Evolutionary conservation across 2,888 invertebrate species (phyloP), one percentile per base, ranked within the genome.

Genomic region (Rhingia campestris): DNA sequence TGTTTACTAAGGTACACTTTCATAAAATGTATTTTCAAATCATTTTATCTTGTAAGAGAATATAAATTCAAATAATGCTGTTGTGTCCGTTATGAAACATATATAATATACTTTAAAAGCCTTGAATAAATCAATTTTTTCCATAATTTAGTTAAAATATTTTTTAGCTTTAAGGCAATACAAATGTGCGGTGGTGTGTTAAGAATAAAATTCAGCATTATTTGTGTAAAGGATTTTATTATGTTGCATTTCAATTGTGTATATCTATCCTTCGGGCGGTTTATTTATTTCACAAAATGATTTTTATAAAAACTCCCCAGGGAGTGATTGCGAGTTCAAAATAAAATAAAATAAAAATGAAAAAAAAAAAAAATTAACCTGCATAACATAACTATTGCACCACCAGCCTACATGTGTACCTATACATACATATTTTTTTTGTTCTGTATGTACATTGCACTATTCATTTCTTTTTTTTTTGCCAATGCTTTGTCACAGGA

Each of bases 201-300:
- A 49, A 49, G 22, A 49, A 49, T 49, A 14, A 9, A 61, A 35
- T 61, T 33, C 61, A 39, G 30, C 39, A 12, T 37, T 37, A n/a
- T 37, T 39, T 51, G 35, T 56, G 66, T 32, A 66, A 41, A 53
- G 32, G 33, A 41, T 66, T 66, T 47, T 73, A 47, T 56, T 61
- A 35, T 63, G 39, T 56, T 70, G 33, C 14, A 59, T 70, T 35
- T 39, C 37, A 69, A 77, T 56, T 43, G 9, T 43, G 9, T 45
- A 49, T 49, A 30, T 30, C 30, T 43, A 2, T 79, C 79, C 86
- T 59, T 39, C 2, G 10, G 86, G 86, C 79, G 41, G 56, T 72
- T 64, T 72, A 82, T 82, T 79, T 82, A 77, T 86, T 79, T 82
- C 66, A 70, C 72, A 79, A 82, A 86, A 75, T 74, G 53, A 86